Base-by-base conservation (phyloP, 2,113 vertebrate genomes). In the Lepus europaeus region DNA sequence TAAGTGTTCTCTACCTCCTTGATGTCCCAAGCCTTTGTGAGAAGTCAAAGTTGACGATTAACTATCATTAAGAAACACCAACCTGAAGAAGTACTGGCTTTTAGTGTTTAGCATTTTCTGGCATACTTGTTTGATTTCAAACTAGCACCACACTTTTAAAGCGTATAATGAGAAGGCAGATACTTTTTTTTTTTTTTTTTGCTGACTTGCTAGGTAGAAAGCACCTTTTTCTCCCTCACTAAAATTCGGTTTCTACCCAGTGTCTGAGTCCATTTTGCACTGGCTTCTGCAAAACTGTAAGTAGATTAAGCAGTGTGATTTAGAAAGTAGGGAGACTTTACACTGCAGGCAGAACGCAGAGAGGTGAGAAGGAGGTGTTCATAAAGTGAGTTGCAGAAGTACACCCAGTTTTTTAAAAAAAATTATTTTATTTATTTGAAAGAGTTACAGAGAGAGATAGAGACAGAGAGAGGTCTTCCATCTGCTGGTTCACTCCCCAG, bases 161-260 rank as follows among this genome's bases (percentile, higher is more conserved):
- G 25, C 9, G 2, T 89, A 13, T 68, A 73, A 85, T 81, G 23
- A 95, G 66, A 83, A 69, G 17, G 17, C 73, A 83, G 33, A 78
- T 17, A 64, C 23, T 13, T 61, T 93, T 5, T 59, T 78, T 87
- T 97, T 94, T 61, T 93, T 5, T 59, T 78, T 87, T 97, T 94
- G 56, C 89, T 95, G 53, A 73, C 61, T 84, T 86, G 14, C 76
- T 91, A 93, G 87, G 94, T 84, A 95, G 79, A 66, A 73, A 92
- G 9, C 81, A 66, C 66, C 29, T 82, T 87, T 93, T 94, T 73
- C 86, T 80, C 36, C 51, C 56, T 56, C 17, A 17, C 51, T 92
- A 36, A 90, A 92, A 77, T 88, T 86, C 79, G 29, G 4, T 83
- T 89, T 86, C 66, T 93, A 87, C 19, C 27, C 73, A 91, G 2